Evolutionary conservation across 30 jellyfish, hydroid and myxozoan species (phyloP), one percentile per base, ranked within the genome.

Genomic region (Aurelia sp.): DNA sequence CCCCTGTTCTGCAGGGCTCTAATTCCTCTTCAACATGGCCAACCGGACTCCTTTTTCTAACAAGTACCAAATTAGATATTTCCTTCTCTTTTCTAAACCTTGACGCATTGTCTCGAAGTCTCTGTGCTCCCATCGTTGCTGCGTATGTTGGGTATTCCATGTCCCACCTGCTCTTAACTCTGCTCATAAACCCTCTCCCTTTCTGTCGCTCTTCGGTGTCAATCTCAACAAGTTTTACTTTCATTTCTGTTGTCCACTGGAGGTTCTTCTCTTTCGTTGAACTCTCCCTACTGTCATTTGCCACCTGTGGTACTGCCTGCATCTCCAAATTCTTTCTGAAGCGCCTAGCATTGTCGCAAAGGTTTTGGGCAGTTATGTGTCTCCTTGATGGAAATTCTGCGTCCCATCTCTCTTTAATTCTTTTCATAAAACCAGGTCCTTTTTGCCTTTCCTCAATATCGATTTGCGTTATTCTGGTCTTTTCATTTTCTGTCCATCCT

Each of bases 61-160:
- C 70, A 60, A 18, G 70, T 60, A 60, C 70, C 70, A 60, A 18
- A 60, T 4, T 60, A 60, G 70, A 19, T 60, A 60, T 60, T 22
- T 60, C 70, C 31, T 60, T 60, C 70, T 60, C 70, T 60, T n/a
- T 60, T 60, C 31, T 60, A 60, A n/a, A 60, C 70, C 70, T 60
- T 60, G 70, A n/a, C 70, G 70, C 70, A 60, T 60, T 60, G 70
- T 60, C 70, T 60, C 70, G 70, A 60, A 60, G 70, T 60, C 70
- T 22, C 70, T 60, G 70, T 10, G 70, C 70, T 60, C 70, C 70
- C 11, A 60, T 60, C 70, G 70, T 60, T 60, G 30, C 70, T n/a
- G 70, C 70, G 31, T 60, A 60, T 60, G 70, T 60, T 60, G 70
- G 70, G 70, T 60, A 60, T 60, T 60, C 70, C 70, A n/a, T 11